phyloP scores from a whole-genome alignment of 2,888 invertebrate genomes.

The Drosophila merina region DNA sequence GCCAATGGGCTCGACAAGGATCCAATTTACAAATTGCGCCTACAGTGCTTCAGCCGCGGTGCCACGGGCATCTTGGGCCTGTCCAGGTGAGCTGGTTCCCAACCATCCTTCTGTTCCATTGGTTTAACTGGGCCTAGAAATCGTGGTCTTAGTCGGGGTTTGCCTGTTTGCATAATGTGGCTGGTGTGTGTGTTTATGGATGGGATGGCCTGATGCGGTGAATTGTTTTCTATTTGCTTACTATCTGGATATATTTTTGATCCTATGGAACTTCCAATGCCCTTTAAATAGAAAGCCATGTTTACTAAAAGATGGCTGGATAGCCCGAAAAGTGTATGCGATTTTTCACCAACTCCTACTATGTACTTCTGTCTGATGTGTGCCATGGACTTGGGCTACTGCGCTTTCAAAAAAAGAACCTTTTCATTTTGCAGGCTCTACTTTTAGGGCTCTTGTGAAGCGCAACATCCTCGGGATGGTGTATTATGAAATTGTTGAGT shows the following conservation, averaged over 20 bases:
- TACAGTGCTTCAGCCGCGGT: conserved; percentile 93
- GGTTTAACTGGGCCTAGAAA: conserved; percentile 10
- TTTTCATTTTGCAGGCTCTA: neutral
- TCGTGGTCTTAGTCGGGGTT: conserved; percentile 3
- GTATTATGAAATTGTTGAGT: conserved; percentile 65
- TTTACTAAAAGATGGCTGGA: no score
- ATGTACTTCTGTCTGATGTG: neutral
- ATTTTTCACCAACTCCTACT: neutral
- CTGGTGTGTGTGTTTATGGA: neutral
- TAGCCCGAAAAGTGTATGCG: neutral
- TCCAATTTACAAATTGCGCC: conserved; percentile 92
- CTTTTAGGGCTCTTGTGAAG: conserved; percentile 16
- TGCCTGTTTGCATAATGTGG: conserved; percentile 36
- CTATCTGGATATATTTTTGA: conserved; percentile 2
- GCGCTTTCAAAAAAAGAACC: neutral
- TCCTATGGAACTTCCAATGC: neutral
- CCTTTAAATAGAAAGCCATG: neutral
- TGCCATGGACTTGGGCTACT: neutral
- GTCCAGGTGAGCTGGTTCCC: conserved; percentile 87
- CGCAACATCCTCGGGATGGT: conserved; percentile 18
- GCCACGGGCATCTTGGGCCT: conserved; percentile 94
- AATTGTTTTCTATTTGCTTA: conserved; percentile 15
- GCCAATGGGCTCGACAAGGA: conserved; percentile 87
- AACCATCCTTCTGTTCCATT: neutral
- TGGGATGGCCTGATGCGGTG: neutral